phyloP scores from a whole-genome alignment of 2,797 vertebrate species.

The Propithecus deckenii region DNA sequence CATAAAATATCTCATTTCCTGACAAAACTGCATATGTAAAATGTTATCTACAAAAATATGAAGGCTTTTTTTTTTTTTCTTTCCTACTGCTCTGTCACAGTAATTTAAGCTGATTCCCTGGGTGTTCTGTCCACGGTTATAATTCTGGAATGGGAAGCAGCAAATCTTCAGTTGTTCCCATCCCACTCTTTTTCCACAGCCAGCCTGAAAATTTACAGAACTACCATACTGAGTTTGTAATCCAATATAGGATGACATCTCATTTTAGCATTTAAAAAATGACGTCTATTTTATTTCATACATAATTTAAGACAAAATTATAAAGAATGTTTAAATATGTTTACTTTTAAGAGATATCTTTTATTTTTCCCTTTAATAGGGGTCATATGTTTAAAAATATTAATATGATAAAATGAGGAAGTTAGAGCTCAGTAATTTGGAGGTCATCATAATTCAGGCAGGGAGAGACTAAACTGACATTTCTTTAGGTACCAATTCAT shows the following conservation, averaged over 20 bases:
- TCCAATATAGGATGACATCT: neutral
- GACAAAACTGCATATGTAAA: neutral
- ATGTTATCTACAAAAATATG: neutral
- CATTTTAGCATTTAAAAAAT: neutral
- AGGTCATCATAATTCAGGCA: neutral
- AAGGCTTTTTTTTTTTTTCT: neutral
- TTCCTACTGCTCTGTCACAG: neutral
- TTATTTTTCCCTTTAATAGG: slow-evolving; percentile 11
- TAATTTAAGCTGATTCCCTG: neutral
- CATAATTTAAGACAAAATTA: neutral
- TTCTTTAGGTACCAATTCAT: neutral
- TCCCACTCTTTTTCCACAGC: neutral
- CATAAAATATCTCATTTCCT: neutral
- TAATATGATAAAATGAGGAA: neutral
- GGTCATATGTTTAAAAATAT: neutral
- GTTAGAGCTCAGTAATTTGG: neutral
- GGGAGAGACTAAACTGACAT: neutral
- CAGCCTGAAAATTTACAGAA: neutral
- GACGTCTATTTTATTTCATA: neutral
- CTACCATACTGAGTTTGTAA: neutral
- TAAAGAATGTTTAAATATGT: neutral
- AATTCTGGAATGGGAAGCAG: slow-evolving; percentile 6
- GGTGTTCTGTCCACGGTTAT: neutral
- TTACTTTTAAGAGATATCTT: neutral
- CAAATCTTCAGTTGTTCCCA: neutral